Evolutionary conservation across 2,888 invertebrate genomes (phyloP), one percentile per base, ranked within the genome.

Genomic region (Imbricaverruca yamaguchii): DNA sequence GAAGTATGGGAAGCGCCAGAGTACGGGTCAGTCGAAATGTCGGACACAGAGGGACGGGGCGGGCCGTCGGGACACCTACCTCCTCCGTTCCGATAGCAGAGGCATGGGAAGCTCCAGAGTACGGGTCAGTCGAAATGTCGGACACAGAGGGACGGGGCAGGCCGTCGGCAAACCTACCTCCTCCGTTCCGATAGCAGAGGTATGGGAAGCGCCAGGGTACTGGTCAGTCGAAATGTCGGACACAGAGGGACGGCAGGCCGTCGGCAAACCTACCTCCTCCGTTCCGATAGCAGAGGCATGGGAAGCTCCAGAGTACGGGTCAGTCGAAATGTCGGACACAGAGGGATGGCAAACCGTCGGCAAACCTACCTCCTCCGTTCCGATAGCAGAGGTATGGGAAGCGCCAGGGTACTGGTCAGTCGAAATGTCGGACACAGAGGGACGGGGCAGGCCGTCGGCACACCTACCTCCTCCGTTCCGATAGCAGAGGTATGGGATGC

Each of bases 291-390:
- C 83, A 83, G 69, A 83, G 83, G 67, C 83, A 83, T 15, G 83
- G 83, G 80, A 83, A 96, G 87, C 96, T 91, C 97, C 97, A 97
- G 83, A 98, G n/a, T n/a, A n/a, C n/a, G n/a, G n/a, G n/a, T n/a
- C n/a, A n/a, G n/a, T n/a, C n/a, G n/a, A n/a, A n/a, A n/a, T n/a
- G n/a, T n/a, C n/a, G n/a, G n/a, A n/a, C n/a, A n/a, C n/a, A n/a
- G 39, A 39, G 39, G 39, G 39, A 39, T 4, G 39, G 4, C 39
- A 39, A 4, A 23, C 15, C 57, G 57, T 57, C 57, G 57, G 57
- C 57, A 15, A 15, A 15, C 21, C 13, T 56, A 83, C 83, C 83
- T 81, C 83, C 83, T 1, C 83, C 83, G 53, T 83, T 83, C 80
- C 81, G 82, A 80, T 82, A 83, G 81, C 83, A 83, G 69, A 83